Evolutionary conservation across 2,797 vertebrate genomes (phyloP).

Genomic region (Cryptoblepharus egeriae): DNA sequence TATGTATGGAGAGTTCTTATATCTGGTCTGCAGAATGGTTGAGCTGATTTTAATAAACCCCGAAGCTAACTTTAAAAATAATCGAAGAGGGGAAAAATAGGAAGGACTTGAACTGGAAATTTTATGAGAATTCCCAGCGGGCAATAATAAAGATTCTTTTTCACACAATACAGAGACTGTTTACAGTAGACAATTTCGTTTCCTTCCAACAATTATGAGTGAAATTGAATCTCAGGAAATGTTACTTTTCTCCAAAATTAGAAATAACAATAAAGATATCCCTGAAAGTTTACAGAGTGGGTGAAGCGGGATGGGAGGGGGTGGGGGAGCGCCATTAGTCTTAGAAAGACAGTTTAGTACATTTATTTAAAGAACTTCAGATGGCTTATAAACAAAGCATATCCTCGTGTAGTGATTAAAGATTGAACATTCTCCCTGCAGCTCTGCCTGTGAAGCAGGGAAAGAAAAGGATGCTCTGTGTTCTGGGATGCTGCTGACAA

Average conservation of each 20-base stretch:
- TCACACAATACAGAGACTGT: constrained; percentile 88
- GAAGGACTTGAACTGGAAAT: constrained; percentile 57
- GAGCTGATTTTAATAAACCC: constrained; percentile 61
- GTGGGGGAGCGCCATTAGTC: constrained; percentile 69
- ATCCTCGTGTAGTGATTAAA: constrained; percentile 20
- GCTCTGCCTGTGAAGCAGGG: constrained; percentile 12
- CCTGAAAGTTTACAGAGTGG: constrained; percentile 78
- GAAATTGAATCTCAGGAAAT: constrained; percentile 99
- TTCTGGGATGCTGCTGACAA: constrained; percentile 17
- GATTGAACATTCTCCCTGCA: not conserved
- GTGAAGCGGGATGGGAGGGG: constrained; percentile 8
- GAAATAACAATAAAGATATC: constrained; percentile 89
- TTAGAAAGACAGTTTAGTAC: constrained; percentile 78
- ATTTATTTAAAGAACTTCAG: constrained; percentile 68
- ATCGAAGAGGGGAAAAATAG: constrained; percentile 11
- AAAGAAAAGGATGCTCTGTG: constrained; percentile 6
- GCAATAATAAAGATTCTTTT: constrained; percentile 76
- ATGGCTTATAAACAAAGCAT: constrained; percentile 59
- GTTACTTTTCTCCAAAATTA: constrained; percentile 92
- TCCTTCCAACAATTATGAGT: constrained; percentile 99
- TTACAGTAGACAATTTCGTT: constrained; percentile 94
- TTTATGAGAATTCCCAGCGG: constrained; percentile 65
- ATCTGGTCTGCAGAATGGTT: constrained; percentile 57
- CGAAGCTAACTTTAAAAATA: constrained; percentile 18
- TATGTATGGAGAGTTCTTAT: constrained; percentile 58